Percentiles rank a stretch among this genome's conserved stretches.
Evolutionary conservation across 2,888 invertebrate species (phyloP).

Genomic region (Agrilus biguttatus): DNA sequence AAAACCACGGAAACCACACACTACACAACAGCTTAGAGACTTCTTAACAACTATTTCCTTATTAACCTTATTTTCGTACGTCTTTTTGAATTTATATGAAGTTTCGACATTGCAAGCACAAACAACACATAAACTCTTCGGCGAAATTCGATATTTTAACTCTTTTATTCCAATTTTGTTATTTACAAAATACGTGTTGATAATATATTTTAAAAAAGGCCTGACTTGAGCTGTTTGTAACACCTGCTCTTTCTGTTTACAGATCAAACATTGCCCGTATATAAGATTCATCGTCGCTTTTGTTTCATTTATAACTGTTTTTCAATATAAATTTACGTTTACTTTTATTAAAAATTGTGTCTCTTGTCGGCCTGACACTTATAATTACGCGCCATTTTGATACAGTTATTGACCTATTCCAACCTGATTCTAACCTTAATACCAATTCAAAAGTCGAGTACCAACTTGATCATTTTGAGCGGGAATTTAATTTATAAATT

Average conservation of each 20-base stretch:
- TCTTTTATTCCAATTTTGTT: conserved; percentile 2
- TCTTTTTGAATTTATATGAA: conserved; percentile 5
- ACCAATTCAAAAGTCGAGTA: too few relatives aligned
- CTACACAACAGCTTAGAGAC: conserved; percentile 4
- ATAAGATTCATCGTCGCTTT: conserved; percentile 4
- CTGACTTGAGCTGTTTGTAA: not conserved
- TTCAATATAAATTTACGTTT: not conserved
- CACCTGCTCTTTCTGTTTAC: conserved; percentile 5
- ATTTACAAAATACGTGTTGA: conserved; percentile 7
- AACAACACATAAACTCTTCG: conserved; percentile 5
- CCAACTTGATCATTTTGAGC: too few relatives aligned
- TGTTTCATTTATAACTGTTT: not conserved
- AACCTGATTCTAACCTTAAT: too few relatives aligned
- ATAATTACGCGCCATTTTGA: too few relatives aligned
- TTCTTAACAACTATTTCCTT: conserved; percentile 2
- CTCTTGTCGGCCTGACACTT: too few relatives aligned
- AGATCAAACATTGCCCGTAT: conserved; percentile 3
- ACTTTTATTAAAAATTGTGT: too few relatives aligned
- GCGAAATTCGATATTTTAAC: conserved; percentile 7
- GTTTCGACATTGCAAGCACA: conserved; percentile 7
- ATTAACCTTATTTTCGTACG: conserved; percentile 6
- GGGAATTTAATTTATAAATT: too few relatives aligned
- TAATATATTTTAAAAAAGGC: conserved; percentile 3
- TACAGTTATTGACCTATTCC: too few relatives aligned
- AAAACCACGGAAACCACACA: conserved; percentile 5